These are phyloP conservation scores for Dione vanillae DNA, from an alignment of 2,888 invertebrate genomes.

Conservation along the genomic window DNA sequence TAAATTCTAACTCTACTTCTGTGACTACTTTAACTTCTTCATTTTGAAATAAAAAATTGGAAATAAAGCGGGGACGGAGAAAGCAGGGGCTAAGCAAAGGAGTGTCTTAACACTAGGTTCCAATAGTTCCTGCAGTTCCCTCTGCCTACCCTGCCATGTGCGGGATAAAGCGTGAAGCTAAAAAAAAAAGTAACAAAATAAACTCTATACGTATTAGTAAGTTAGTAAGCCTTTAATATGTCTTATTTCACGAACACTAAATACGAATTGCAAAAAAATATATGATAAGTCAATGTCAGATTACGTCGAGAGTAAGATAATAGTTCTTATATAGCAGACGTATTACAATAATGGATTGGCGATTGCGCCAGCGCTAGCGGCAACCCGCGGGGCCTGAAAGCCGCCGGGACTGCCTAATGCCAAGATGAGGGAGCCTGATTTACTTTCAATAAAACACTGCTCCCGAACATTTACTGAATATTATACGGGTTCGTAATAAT, in stretches of 20 bases:
- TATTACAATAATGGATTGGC: constrained; percentile 15
- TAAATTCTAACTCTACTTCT: no score
- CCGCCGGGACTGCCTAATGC: constrained; percentile 27
- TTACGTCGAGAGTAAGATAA: neutral
- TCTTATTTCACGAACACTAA: neutral
- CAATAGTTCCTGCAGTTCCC: no score
- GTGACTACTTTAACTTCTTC: neutral
- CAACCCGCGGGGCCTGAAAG: constrained; percentile 13
- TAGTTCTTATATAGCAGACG: constrained; percentile 3
- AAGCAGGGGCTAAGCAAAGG: no score
- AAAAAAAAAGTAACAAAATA: neutral
- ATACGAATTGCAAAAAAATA: neutral
- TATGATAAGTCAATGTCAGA: constrained; percentile 1
- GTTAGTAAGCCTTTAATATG: neutral
- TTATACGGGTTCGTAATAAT: constrained; percentile 29
- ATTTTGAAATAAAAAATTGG: neutral
- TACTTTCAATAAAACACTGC: constrained; percentile 41
- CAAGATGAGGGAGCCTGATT: constrained; percentile 21
- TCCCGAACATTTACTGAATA: constrained; percentile 30
- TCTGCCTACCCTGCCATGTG: no score
- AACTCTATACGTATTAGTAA: neutral
- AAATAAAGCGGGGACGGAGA: no score
- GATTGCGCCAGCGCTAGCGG: constrained; percentile 8
- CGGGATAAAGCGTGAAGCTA: no score
- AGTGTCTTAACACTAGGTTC: no score